Base-by-base conservation (phyloP, 2,888 invertebrate genomes). In the Sesia bembeciformis region DNA sequence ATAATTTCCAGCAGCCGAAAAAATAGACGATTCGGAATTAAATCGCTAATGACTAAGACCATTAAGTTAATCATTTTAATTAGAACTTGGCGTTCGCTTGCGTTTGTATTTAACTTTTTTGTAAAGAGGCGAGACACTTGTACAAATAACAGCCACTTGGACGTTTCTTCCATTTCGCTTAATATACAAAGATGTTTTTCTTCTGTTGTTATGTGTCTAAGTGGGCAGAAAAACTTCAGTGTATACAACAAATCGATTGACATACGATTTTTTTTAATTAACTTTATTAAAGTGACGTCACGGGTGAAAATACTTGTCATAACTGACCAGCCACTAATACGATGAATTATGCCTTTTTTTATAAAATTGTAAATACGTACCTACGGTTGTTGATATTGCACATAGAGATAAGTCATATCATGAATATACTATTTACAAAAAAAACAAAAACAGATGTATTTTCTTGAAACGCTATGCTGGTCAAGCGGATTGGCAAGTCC, bases 61-160 rank as follows among this genome's bases (percentile, higher is more conserved):
- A 89, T 90, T 90, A 90, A 88, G 84, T 90, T 90, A 90, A 90
- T 90, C 82, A 90, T 89, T 90, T 88, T 90, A 90, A 90, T 90
- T 87, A 89, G 84, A 82, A 81, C 70, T 81, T 84, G 80, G 84
- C 81, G 74, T 79, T 79, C 71, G 75, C 70, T 76, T 72, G 74
- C 69, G 71, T 78, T 76, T 74, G 62, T 71, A 67, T 76, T 74
- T 58, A 56, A 51, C 50, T 59, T 60, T 58, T 60, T 59, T 54
- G 49, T 52, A 23, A 46, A 41, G 39, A 39, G 42, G 49, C 38
- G 52, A 8, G 52, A 38, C 40, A 52, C 4, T 46, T 23, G 23
- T 23, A 23, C 23, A 23, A 23, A 23, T 23, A 23, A 23, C 23
- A 23, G 23, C 23, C 23, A 40, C 40, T 46, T 40, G 50, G 52